Base-by-base conservation (phyloP, 2,888 invertebrate genomes). In the Choristoneura rosaceana region DNA sequence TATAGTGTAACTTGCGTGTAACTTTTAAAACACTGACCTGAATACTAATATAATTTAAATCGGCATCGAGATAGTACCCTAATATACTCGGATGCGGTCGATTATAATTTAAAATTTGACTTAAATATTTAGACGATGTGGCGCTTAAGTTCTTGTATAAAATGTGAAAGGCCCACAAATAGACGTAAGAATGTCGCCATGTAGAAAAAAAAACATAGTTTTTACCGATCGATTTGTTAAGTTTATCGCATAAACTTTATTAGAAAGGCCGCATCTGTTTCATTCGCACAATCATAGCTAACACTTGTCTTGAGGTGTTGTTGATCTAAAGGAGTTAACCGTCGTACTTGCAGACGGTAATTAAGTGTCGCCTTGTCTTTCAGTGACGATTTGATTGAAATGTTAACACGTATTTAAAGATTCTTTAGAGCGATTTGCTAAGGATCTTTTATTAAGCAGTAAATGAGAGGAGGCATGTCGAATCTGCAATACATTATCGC, bases 41-140 rank as follows among this genome's bases (percentile, higher is more conserved):
- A 64, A 64, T 64, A 64, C 47, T 50, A 47, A 64, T 50, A 64
- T 45, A n/a, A 62, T 45, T 45, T 62, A 45, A 62, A 62, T 45
- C 62, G 45, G 62, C 61, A 15, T 45, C 17, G 45, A 45, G 9
- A 12, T 8, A 45, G 14, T 7, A 25, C 33, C n/a, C n/a, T 34
- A 55, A 25, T 25, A 25, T n/a, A 59, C 10, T 34, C n/a, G 4
- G 59, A 34, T 59, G 59, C 34, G 59, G 34, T 59, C 59, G n/a
- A 2, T 5, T 17, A 52, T 25, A 25, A 25, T 25, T 25, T 25
- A 52, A 15, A 52, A 52, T 3, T 3, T 9, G 15, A 47, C 47
- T n/a, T 47, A 15, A 52, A 7, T 2, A 17, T 17, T 3, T 0
- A 52, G 7, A 15, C 9, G 5, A 4, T 9, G 50, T 17, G 50